These are phyloP conservation scores for Mythimna ferrago DNA, from an alignment of 2,888 invertebrate species.

Conservation along the genomic window DNA sequence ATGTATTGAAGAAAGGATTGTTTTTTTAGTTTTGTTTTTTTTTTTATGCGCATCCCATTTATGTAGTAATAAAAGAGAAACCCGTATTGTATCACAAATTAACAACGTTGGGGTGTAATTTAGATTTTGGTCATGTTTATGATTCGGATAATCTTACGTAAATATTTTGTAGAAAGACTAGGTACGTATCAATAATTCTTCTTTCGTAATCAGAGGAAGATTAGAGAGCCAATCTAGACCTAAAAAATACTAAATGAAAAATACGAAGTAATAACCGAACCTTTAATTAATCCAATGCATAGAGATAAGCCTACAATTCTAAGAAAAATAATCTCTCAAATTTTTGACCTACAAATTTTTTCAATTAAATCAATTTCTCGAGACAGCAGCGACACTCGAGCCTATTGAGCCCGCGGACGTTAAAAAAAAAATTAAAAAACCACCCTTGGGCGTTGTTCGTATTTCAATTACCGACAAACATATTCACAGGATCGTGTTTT, in stretches of 20 bases:
- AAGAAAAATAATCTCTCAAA: slow-evolving; percentile 17
- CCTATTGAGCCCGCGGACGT: slow-evolving; percentile 62
- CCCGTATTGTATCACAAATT: slow-evolving; percentile 29
- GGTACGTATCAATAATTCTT: background rate
- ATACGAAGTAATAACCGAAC: background rate
- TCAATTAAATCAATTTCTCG: slow-evolving; percentile 60
- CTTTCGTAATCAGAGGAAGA: background rate
- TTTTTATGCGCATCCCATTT: slow-evolving; percentile 35
- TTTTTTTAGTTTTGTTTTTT: slow-evolving; percentile 43
- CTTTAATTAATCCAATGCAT: slow-evolving; percentile 1
- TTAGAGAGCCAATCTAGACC: background rate
- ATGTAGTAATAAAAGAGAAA: slow-evolving; percentile 41
- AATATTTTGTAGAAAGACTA: background rate
- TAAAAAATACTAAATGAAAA: background rate
- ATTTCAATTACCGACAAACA: slow-evolving; percentile 88
- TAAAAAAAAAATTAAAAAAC: slow-evolving; percentile 78
- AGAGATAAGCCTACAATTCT: background rate
- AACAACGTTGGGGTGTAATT: slow-evolving; percentile 8
- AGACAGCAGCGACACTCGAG: slow-evolving; percentile 73
- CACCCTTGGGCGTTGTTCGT: slow-evolving; percentile 80
- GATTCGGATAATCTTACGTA: background rate
- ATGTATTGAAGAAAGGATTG: slow-evolving; percentile 57
- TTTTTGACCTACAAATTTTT: slow-evolving; percentile 46
- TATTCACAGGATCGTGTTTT: slow-evolving; percentile 88
- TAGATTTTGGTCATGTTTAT: slow-evolving; percentile 7